Evolutionary conservation across 1,140 invertebrate genomes (phyloP).

Genomic region (Pemphigus obesinymphae): DNA sequence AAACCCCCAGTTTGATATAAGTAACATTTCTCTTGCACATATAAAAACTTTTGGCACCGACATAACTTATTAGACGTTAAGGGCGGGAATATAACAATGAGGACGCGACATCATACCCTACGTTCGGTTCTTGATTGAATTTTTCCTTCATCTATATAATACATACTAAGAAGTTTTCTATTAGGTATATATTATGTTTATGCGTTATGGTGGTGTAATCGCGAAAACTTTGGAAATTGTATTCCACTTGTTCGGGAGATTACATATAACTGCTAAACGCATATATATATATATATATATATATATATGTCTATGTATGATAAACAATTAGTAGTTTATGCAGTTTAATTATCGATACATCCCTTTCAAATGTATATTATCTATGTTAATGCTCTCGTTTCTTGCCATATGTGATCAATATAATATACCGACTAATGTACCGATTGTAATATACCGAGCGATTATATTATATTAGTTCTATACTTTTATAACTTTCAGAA

Average conservation of each 20-base stretch:
- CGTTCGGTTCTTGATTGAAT: constrained; percentile 21
- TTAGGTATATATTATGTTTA: not conserved
- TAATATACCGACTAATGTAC: too few species aligned
- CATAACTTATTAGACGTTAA: constrained; percentile 9
- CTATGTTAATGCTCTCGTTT: too few species aligned
- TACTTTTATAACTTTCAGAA: too few species aligned
- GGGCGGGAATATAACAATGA: constrained; percentile 8
- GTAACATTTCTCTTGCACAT: constrained; percentile 24
- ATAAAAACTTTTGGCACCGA: constrained; percentile 33
- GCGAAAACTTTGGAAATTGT: not conserved
- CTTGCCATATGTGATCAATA: too few species aligned
- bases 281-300: not conserved
- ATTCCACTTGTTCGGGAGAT: not conserved
- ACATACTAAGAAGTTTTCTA: not conserved
- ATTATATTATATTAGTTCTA: too few species aligned
- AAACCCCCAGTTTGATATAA: constrained; percentile 26
- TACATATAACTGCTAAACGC: not conserved
- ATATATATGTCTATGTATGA: too few species aligned
- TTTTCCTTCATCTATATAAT: not conserved
- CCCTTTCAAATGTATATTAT: too few species aligned
- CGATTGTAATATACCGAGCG: too few species aligned
- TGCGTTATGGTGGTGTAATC: not conserved
- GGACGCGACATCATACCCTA: constrained; percentile 10
- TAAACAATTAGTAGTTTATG: too few species aligned
- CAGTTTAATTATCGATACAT: too few species aligned